Percentiles rank a stretch among this genome's conserved stretches.
These are phyloP conservation scores for Toxostoma redivivum DNA, from an alignment of 2,113 vertebrate genomes.

Conservation along the genomic window DNA sequence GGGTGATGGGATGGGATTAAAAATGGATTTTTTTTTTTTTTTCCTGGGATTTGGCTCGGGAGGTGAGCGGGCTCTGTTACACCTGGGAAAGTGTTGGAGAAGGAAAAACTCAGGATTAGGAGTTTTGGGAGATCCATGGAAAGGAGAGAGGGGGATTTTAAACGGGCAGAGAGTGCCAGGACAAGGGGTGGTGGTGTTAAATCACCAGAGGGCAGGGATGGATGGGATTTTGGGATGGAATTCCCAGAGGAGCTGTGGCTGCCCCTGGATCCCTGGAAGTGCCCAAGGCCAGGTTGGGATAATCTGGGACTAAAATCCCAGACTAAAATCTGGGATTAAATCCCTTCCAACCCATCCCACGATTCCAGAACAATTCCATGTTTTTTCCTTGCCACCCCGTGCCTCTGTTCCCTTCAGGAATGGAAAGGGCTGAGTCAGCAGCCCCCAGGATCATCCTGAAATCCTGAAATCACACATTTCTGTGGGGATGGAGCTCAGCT, in stretches of 20 bases:
- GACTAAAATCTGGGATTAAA: too few species aligned
- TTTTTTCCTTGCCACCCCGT: neutral
- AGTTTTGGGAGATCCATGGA: neutral
- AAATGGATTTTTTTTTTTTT: neutral
- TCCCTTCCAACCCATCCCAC: neutral
- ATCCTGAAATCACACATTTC: neutral
- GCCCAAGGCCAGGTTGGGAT: neutral
- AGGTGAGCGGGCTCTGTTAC: neutral
- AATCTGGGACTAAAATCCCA: too few species aligned
- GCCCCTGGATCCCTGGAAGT: neutral
- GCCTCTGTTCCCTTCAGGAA: neutral
- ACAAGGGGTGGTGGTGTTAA: neutral
- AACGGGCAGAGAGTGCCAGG: neutral
- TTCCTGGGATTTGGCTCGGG: neutral
- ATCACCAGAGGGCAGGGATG: neutral
- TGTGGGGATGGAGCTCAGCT: neutral
- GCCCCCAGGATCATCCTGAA: neutral
- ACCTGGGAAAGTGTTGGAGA: neutral
- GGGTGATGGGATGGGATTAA: neutral
- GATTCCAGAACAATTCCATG: neutral
- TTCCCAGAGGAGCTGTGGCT: neutral
- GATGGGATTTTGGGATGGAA: neutral
- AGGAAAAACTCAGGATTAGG: neutral
- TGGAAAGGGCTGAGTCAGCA: constrained; percentile 19
- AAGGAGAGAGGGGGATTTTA: neutral